These are phyloP conservation scores for Formicarius rufipectus DNA, from an alignment of 2,113 vertebrate genomes.

Conservation along the genomic window DNA sequence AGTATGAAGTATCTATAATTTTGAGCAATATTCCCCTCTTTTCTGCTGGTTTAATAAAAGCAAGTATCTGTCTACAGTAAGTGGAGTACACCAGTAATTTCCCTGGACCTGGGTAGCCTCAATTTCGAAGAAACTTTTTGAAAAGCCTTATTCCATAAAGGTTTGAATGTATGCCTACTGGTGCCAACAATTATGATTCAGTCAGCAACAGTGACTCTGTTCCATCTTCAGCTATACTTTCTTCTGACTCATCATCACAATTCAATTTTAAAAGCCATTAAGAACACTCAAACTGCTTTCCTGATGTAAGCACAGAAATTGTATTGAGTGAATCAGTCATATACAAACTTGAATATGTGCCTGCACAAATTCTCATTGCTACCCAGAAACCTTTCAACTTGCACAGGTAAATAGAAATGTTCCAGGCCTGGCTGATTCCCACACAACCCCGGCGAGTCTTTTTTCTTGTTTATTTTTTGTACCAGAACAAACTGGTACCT, in stretches of 20 bases:
- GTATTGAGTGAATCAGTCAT: constrained; percentile 18
- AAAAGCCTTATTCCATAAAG: constrained; percentile 31
- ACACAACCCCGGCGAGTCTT: not conserved
- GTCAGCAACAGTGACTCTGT: constrained; percentile 25
- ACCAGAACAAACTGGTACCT: not conserved
- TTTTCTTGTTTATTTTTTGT: not conserved
- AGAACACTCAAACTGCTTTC: constrained; percentile 31
- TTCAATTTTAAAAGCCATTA: constrained; percentile 62
- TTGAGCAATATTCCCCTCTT: not conserved
- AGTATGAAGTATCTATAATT: not conserved
- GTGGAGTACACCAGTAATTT: constrained; percentile 7
- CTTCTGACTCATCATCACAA: constrained; percentile 62
- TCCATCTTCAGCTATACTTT: constrained; percentile 51
- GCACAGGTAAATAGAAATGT: not conserved
- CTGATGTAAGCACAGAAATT: constrained; percentile 34
- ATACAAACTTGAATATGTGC: not conserved
- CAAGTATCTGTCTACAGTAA: not conserved
- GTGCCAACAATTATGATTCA: constrained; percentile 45
- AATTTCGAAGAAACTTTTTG: constrained; percentile 49
- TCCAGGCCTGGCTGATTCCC: not conserved
- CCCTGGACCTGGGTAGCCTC: constrained; percentile 8
- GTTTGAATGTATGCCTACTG: not conserved
- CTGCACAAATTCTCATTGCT: not conserved
- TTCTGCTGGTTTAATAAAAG: constrained; percentile 7
- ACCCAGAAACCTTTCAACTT: not conserved